Conservation (phyloP, 2,797 vertebrate species). For the Stomatorhinus walkeri region DNA sequence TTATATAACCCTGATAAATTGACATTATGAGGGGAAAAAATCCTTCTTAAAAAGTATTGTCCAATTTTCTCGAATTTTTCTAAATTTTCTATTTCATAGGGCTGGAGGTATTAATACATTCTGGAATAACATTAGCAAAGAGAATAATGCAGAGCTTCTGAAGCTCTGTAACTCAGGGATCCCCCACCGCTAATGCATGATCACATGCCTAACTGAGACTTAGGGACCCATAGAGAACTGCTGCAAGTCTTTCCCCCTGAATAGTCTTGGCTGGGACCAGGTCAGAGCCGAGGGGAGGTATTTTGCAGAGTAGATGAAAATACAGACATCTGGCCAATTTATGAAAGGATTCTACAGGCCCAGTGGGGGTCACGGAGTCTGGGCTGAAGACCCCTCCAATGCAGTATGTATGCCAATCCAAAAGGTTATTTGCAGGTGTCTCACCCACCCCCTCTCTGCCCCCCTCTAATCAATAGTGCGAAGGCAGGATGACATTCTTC, state of each 20-base stretch:
- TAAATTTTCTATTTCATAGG: neutral
- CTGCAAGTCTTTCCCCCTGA: neutral
- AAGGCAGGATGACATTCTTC: slow-evolving; percentile 37
- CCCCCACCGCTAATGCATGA: neutral
- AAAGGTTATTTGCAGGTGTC: slow-evolving; percentile 59
- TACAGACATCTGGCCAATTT: neutral
- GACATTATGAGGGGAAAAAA: neutral
- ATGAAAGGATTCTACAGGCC: neutral
- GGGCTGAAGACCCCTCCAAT: neutral
- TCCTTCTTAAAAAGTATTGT: neutral
- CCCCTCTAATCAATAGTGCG: slow-evolving; percentile 40
- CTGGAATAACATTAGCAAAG: neutral
- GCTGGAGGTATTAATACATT: neutral
- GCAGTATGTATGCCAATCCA: slow-evolving; percentile 35
- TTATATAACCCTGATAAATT: neutral
- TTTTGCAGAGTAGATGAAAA: neutral
- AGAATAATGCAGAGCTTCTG: neutral
- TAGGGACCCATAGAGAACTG: neutral
- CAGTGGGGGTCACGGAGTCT: neutral
- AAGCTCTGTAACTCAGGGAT: neutral
- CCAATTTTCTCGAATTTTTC: neutral
- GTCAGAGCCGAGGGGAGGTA: neutral
- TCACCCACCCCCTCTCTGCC: slow-evolving; percentile 37
- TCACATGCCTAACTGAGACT: neutral
- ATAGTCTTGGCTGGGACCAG: neutral